These are phyloP conservation scores for Xylophagus ater DNA, from an alignment of 2,888 invertebrate species.

Conservation along the genomic window DNA sequence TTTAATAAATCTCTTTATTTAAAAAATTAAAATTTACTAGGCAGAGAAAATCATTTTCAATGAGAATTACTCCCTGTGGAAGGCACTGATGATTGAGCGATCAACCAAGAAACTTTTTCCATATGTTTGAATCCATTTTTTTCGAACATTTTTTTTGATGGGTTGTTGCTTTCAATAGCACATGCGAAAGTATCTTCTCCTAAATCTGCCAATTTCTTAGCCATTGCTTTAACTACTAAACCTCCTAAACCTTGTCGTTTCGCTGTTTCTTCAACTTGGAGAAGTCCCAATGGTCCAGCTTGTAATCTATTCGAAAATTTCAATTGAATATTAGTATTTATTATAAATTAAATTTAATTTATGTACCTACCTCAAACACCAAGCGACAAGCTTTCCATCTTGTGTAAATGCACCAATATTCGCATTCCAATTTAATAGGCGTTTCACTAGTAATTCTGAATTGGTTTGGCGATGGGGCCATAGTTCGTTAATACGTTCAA, in stretches of 20 bases:
- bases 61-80: too few relatives aligned
- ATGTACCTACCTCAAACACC: slow-evolving; percentile 18
- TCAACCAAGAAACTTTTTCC: slow-evolving; percentile 11
- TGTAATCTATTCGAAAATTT: slow-evolving; percentile 12
- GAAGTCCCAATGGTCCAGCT: slow-evolving; percentile 18
- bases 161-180: slow-evolving; percentile 15
- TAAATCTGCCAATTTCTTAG: slow-evolving; percentile 17
- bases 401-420: slow-evolving; percentile 20
- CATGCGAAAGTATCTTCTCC: slow-evolving; percentile 18
- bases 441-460: slow-evolving; percentile 17
- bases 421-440: slow-evolving; percentile 17
- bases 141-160: slow-evolving; percentile 19
- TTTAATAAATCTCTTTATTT: too few relatives aligned
- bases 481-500: slow-evolving; percentile 15
- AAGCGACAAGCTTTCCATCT: slow-evolving; percentile 18
- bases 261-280: slow-evolving; percentile 18
- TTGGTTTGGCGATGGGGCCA: slow-evolving; percentile 21
- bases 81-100: too few relatives aligned
- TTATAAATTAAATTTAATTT: neutral
- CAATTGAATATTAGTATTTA: neutral
- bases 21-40: too few relatives aligned
- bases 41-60: too few relatives aligned
- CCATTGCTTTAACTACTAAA: slow-evolving; percentile 17
- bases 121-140: slow-evolving; percentile 18
- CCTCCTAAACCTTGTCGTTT: slow-evolving; percentile 18